A percentile compares a stretch with the other conserved stretches of the same genome.
These are phyloP conservation scores for Craterocephalus amniculus DNA, from an alignment of 2,797 vertebrate genomes.

Conservation along the genomic window DNA sequence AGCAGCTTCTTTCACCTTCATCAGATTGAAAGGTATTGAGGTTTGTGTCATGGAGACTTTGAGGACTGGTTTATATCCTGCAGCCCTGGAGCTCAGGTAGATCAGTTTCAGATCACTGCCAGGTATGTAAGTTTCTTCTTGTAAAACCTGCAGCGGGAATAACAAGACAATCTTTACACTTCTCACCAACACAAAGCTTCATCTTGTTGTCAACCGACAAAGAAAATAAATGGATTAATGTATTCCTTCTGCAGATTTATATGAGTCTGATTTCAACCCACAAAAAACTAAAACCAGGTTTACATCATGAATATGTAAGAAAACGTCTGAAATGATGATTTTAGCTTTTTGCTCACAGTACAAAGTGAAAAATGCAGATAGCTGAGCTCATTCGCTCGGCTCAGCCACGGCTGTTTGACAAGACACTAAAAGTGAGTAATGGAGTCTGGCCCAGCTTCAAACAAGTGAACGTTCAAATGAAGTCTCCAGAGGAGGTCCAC, in stretches of 20 bases:
- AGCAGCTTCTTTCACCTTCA: conserved; percentile 83
- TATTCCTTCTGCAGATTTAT: too few species aligned
- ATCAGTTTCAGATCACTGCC: conserved; percentile 93
- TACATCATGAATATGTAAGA: too few species aligned
- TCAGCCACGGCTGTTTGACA: conserved; percentile 1
- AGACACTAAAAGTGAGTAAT: conserved; percentile 14
- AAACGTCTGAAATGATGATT: too few species aligned
- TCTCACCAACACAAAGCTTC: background rate
- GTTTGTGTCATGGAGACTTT: conserved; percentile 97
- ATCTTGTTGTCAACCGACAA: too few species aligned
- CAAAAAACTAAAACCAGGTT: too few species aligned
- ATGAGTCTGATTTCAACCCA: too few species aligned
- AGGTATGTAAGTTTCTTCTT: conserved; percentile 94
- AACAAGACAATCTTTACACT: background rate
- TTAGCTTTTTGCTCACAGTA: too few species aligned
- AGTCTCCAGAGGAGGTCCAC: conserved; percentile 1
- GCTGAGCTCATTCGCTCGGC: too few species aligned
- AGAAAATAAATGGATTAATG: too few species aligned
- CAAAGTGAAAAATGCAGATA: too few species aligned
- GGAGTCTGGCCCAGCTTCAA: conserved; percentile 22
- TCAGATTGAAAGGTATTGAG: conserved; percentile 94
- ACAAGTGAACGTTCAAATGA: conserved; percentile 9
- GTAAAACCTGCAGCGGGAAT: conserved; percentile 94
- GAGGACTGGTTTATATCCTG: conserved; percentile 95
- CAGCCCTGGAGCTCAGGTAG: conserved; percentile 94